Percentiles rank a stretch among this genome's conserved stretches.
Evolutionary conservation across 2,888 invertebrate genomes (phyloP).

Genomic region (Trissolcus japonicus): DNA sequence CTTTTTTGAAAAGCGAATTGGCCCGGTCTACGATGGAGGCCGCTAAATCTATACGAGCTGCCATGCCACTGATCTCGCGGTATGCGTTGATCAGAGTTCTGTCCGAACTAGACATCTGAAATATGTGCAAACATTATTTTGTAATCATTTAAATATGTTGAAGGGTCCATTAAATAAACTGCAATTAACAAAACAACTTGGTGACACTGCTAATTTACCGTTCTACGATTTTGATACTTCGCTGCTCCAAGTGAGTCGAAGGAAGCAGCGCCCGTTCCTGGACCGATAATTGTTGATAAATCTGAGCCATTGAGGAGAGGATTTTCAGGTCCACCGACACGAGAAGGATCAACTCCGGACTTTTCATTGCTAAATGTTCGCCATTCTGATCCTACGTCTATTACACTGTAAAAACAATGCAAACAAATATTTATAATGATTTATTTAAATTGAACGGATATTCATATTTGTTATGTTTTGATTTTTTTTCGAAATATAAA

Average conservation of each 20-base stretch:
- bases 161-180: no score
- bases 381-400: slow-evolving; percentile 99
- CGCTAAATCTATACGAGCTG: slow-evolving; percentile 97
- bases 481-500: background rate
- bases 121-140: slow-evolving; percentile 67
- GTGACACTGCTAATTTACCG: slow-evolving; percentile 74
- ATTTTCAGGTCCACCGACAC: slow-evolving; percentile 99
- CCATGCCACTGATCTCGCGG: slow-evolving; percentile 98
- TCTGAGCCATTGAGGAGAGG: slow-evolving; percentile 96
- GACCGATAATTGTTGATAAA: slow-evolving; percentile 95
- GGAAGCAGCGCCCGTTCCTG: slow-evolving; percentile 84
- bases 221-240: slow-evolving; percentile 82
- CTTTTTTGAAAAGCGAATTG: slow-evolving; percentile 98
- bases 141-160: no score
- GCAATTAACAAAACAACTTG: background rate
- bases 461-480: background rate
- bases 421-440: background rate
- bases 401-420: slow-evolving; percentile 82
- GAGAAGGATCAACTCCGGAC: slow-evolving; percentile 96
- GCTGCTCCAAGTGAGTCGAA: slow-evolving; percentile 89
- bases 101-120: slow-evolving; percentile 95
- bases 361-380: slow-evolving; percentile 99
- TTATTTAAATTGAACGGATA: background rate
- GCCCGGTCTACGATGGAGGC: slow-evolving; percentile 98
- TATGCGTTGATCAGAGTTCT: slow-evolving; percentile 96